A percentile compares a stretch with the other conserved stretches of the same genome.
These are phyloP conservation scores for Microdon myrmicae DNA, from an alignment of 2,888 invertebrate species.

Conservation along the genomic window DNA sequence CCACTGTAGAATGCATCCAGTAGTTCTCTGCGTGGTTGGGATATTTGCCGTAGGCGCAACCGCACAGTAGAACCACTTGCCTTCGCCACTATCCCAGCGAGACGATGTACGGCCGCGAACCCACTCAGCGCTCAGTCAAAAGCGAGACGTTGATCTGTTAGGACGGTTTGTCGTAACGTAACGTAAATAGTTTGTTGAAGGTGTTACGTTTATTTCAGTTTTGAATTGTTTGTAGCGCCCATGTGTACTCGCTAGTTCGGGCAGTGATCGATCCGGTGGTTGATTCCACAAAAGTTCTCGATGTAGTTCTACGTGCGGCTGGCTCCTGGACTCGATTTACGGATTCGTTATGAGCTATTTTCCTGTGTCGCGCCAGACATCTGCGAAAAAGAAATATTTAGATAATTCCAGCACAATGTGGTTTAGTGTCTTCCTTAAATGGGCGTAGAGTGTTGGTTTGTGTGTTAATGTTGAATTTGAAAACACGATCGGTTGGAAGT, in stretches of 20 bases:
- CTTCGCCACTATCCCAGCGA: conserved; percentile 39
- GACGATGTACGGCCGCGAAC: conserved; percentile 25
- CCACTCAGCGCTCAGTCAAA: conserved; percentile 47
- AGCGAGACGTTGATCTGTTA: conserved; percentile 41
- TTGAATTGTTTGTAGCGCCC: conserved; percentile 36
- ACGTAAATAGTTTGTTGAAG: conserved; percentile 17
- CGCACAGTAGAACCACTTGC: conserved; percentile 43
- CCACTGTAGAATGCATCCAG: conserved; percentile 31
- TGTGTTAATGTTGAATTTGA: conserved; percentile 27
- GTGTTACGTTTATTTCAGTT: conserved; percentile 13
- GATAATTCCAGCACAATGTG: conserved; percentile 30
- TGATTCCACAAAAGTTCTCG: conserved; percentile 13
- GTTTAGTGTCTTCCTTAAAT: conserved; percentile 31
- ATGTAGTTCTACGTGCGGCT: too few species aligned
- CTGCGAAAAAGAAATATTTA: conserved; percentile 19
- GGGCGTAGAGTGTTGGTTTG: conserved; percentile 36
- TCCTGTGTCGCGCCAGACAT: conserved; percentile 19
- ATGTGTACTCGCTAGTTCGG: too few species aligned
- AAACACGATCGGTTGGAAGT: conserved; percentile 24
- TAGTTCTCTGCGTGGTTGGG: conserved; percentile 33
- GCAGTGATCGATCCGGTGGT: conserved; percentile 27
- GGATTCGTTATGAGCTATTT: conserved; percentile 24
- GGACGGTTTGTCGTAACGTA: conserved; percentile 44
- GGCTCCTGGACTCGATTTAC: too few species aligned
- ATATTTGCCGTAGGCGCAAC: conserved; percentile 45